These are phyloP conservation scores for Atta cephalotes DNA, from an alignment of 1,140 invertebrate species.

Conservation along the genomic window DNA sequence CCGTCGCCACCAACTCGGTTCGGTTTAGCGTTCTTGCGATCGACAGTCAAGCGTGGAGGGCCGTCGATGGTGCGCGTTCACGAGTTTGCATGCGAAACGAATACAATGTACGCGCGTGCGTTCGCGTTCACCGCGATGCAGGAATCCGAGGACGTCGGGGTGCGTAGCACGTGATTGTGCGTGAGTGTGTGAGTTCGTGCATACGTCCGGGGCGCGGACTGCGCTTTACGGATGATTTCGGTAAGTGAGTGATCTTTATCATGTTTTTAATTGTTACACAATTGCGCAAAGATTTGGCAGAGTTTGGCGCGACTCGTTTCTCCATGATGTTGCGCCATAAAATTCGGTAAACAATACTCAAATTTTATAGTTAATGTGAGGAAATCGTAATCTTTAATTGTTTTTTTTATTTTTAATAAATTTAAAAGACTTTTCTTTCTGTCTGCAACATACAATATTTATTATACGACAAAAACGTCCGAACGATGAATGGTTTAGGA, in stretches of 20 bases:
- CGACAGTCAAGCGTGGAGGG: conserved; percentile 80
- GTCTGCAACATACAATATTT: neutral
- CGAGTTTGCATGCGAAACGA: neutral
- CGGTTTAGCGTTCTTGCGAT: conserved; percentile 60
- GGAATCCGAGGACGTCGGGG: conserved; percentile 19
- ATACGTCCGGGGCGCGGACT: conserved; percentile 12
- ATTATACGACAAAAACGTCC: neutral
- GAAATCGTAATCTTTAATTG: neutral
- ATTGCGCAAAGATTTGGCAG: neutral
- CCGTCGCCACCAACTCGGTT: conserved; percentile 50
- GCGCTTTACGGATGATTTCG: conserved; percentile 48
- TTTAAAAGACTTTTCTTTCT: no score
- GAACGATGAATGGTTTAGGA: neutral
- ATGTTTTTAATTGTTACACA: neutral
- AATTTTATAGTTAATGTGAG: neutral
- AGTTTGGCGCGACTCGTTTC: neutral
- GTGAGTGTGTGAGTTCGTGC: conserved; percentile 30
- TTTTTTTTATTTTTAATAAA: neutral
- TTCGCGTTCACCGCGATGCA: conserved; percentile 21
- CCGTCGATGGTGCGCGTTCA: conserved; percentile 57
- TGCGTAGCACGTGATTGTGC: conserved; percentile 20
- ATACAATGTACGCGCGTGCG: conserved; percentile 6
- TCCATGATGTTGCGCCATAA: neutral
- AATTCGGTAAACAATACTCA: neutral
- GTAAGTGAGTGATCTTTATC: conserved; percentile 20